phyloP scores from a whole-genome alignment of 2,888 invertebrate species.

The Cepaea hortensis region DNA sequence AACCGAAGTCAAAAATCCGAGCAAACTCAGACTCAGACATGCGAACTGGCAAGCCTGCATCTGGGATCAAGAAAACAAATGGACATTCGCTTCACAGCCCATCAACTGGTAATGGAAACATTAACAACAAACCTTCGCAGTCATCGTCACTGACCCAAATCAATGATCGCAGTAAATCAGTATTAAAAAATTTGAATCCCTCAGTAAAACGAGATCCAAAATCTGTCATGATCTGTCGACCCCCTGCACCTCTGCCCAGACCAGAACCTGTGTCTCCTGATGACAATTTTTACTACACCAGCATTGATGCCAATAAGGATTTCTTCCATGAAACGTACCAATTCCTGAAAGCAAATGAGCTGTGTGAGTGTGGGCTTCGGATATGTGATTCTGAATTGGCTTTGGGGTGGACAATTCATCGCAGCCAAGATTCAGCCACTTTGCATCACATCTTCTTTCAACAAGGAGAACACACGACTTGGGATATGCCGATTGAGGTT shows the following conservation, averaged over 20 bases:
- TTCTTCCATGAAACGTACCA: slow-evolving; percentile 57
- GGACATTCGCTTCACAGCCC: not conserved
- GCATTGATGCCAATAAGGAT: slow-evolving; percentile 54
- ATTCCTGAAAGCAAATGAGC: slow-evolving; percentile 59
- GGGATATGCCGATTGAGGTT: slow-evolving; percentile 61
- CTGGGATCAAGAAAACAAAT: not conserved
- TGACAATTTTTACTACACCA: slow-evolving; percentile 58
- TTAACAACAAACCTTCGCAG: not conserved
- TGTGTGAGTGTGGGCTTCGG: slow-evolving; percentile 67
- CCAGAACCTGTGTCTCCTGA: slow-evolving; percentile 31
- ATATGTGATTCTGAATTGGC: slow-evolving; percentile 60
- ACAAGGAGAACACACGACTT: slow-evolving; percentile 60
- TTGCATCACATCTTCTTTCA: slow-evolving; percentile 62
- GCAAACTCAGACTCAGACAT: not conserved
- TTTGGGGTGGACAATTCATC: slow-evolving; percentile 64
- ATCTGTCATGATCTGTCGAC: slow-evolving; percentile 15
- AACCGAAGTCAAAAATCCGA: not conserved
- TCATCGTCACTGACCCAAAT: not conserved
- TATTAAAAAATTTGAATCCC: not conserved
- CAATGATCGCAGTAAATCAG: no score
- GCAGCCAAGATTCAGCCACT: slow-evolving; percentile 59
- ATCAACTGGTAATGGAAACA: not conserved
- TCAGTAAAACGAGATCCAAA: not conserved
- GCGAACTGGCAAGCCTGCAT: not conserved
- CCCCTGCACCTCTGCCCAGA: slow-evolving; percentile 53